phyloP scores from a whole-genome alignment of 2,888 invertebrate species.

The Fragum sueziense region DNA sequence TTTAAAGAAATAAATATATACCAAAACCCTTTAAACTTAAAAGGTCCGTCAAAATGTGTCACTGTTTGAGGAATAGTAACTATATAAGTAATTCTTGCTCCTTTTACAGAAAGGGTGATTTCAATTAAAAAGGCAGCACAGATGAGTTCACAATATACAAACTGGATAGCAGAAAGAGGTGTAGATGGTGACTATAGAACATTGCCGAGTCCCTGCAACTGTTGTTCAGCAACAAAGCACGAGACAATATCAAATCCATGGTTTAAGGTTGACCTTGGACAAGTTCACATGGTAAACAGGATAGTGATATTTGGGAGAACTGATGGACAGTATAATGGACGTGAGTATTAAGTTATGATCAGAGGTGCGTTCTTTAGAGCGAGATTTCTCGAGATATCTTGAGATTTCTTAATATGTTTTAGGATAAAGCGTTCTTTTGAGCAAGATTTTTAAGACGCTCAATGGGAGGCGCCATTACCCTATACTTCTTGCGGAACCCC shows the following conservation, averaged over 20 bases:
- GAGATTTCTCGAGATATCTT: no score
- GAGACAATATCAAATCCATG: conserved; percentile 9
- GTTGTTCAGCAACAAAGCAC: neutral
- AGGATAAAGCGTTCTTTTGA: no score
- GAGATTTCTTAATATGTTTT: no score
- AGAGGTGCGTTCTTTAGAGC: no score
- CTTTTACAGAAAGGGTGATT: neutral
- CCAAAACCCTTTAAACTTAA: no score
- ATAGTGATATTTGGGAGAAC: conserved; percentile 12
- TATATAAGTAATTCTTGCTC: no score
- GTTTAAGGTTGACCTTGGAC: neutral
- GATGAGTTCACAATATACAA: neutral
- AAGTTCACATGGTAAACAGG: neutral
- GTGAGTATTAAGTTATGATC: neutral
- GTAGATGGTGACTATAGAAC: neutral
- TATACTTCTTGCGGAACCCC: no score
- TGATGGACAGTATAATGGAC: conserved; percentile 1
- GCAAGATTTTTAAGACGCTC: no score
- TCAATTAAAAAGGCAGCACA: neutral
- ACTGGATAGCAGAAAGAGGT: neutral
- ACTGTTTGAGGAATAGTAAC: no score
- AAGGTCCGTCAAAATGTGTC: no score
- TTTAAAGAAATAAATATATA: no score
- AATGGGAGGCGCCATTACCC: no score
- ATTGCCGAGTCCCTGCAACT: neutral